phyloP scores from a whole-genome alignment of 2,888 invertebrate species.

The Linnaemya vulpina region DNA sequence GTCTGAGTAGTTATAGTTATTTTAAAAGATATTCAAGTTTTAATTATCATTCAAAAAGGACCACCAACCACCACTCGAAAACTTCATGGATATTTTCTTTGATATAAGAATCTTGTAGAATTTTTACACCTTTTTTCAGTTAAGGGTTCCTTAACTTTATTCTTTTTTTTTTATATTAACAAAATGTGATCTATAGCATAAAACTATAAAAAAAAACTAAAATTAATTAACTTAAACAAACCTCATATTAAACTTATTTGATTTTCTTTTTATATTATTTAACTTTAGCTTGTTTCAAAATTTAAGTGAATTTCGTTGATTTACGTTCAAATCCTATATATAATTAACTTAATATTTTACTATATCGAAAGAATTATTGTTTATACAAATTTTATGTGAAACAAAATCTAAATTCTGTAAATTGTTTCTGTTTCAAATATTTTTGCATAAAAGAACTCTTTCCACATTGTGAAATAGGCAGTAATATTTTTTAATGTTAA shows the following conservation, averaged over 20 bases:
- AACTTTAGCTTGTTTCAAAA: not conserved
- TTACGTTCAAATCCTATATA: not conserved
- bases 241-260: constrained; percentile 36
- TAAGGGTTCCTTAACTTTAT: not conserved
- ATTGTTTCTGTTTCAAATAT: too few relatives aligned
- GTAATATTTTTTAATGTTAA: too few relatives aligned
- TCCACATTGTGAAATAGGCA: too few relatives aligned
- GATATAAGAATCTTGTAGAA: not conserved
- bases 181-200: constrained; percentile 60
- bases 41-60: constrained; percentile 9
- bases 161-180: constrained; percentile 36
- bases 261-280: not conserved
- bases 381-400: too few relatives aligned
- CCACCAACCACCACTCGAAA: constrained; percentile 5
- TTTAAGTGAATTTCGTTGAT: not conserved
- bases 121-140: not conserved
- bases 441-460: too few relatives aligned
- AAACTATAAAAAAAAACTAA: constrained; percentile 31
- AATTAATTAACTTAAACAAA: constrained; percentile 53
- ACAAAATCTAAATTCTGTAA: too few relatives aligned
- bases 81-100: not conserved
- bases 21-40: not conserved
- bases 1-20: not conserved
- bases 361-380: too few relatives aligned
- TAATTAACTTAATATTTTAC: too few relatives aligned